These are phyloP conservation scores for Jaculus jaculus DNA, from an alignment of 2,113 vertebrate species.

Conservation along the genomic window DNA sequence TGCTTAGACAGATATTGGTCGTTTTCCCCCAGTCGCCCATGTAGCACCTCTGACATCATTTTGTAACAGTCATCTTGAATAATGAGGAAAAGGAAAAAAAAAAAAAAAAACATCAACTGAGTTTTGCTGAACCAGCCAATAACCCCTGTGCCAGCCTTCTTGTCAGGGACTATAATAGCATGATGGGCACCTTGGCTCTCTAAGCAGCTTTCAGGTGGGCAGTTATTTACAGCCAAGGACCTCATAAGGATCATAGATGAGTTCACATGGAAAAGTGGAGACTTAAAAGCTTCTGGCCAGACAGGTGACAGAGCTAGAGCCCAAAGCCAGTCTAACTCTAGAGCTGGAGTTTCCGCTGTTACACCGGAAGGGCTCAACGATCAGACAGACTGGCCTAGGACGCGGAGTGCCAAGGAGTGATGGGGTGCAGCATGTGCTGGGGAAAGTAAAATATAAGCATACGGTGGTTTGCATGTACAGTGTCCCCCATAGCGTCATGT, in stretches of 20 bases:
- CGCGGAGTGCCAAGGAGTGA: not conserved
- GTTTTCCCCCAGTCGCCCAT: too few relatives aligned
- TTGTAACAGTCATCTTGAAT: not conserved
- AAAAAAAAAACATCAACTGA: not conserved
- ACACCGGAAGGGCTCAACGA: not conserved
- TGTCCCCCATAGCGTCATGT: too few relatives aligned
- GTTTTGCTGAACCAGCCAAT: not conserved
- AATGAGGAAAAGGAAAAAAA: not conserved
- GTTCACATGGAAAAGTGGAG: not conserved
- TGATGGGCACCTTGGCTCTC: not conserved
- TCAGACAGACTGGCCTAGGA: not conserved
- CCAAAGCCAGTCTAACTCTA: not conserved
- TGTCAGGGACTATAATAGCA: not conserved
- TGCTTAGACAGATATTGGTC: too few relatives aligned
- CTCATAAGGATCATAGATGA: not conserved
- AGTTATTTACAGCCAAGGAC: not conserved
- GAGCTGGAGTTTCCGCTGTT: not conserved
- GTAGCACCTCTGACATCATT: not conserved
- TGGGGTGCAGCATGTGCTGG: not conserved
- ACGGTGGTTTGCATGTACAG: too few relatives aligned
- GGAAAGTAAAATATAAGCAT: not conserved
- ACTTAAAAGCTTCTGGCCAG: not conserved
- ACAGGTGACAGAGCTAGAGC: not conserved
- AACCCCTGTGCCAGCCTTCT: not conserved
- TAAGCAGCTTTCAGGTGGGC: not conserved